Evolutionary conservation across 2,888 invertebrate species (phyloP).

Genomic region (Chaitophorus viminalis): DNA sequence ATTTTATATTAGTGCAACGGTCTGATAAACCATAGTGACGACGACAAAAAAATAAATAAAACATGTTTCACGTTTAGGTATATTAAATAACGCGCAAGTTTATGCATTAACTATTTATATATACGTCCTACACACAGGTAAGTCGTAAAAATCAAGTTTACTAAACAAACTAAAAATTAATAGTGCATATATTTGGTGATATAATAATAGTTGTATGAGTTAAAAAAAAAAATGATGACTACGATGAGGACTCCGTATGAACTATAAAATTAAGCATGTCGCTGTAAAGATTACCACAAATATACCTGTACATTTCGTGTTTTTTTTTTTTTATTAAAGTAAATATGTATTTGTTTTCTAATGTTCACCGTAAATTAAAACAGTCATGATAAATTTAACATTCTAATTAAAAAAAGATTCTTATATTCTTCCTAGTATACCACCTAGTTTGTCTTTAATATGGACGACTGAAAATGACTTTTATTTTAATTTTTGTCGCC

Average conservation of each 20-base stretch:
- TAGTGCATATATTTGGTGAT: neutral
- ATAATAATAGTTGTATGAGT: neutral
- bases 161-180: neutral
- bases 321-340: neutral
- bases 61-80: no score
- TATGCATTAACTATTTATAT: neutral
- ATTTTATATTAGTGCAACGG: no score
- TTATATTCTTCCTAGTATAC: neutral
- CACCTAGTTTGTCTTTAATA: neutral
- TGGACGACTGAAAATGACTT: neutral
- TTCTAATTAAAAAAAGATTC: neutral
- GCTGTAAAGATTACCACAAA: neutral
- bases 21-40: no score
- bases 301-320: neutral
- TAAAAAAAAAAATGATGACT: neutral
- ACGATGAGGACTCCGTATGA: neutral
- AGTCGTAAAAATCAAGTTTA: neutral
- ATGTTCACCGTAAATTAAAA: neutral
- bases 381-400: neutral
- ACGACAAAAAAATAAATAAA: no score
- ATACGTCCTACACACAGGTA: neutral
- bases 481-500: no score
- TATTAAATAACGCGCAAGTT: neutral
- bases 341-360: neutral
- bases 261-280: neutral